phyloP scores from a whole-genome alignment of 1,140 invertebrate genomes.

The Hestina assimilis region DNA sequence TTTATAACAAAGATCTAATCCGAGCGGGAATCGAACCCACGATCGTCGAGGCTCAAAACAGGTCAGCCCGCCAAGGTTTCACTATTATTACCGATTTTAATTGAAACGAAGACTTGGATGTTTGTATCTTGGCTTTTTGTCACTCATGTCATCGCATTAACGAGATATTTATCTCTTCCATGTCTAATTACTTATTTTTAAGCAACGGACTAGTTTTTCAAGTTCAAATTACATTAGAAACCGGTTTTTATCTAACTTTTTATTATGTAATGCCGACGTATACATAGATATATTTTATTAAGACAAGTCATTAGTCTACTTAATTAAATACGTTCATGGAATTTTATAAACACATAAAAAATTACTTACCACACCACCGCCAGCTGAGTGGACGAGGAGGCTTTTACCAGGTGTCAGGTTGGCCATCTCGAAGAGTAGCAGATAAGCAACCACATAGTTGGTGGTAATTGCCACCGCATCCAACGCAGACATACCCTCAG shows the following conservation, averaged over 20 bases:
- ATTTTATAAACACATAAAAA: conserved; percentile 7
- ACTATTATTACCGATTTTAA: background rate
- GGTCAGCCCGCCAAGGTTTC: background rate
- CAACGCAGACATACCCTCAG: conserved; percentile 85
- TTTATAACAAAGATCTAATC: too few relatives aligned
- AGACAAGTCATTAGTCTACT: background rate
- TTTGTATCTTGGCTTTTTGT: too few relatives aligned
- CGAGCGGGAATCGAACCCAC: too few relatives aligned
- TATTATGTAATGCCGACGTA: background rate
- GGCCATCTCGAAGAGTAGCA: conserved; percentile 91
- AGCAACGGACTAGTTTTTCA: conserved; percentile 5
- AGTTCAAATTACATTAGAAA: conserved; percentile 6
- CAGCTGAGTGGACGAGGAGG: conserved; percentile 90
- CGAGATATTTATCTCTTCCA: conserved; percentile 9
- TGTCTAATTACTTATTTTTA: conserved; percentile 13
- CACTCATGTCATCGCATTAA: too few relatives aligned
- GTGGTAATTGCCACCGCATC: conserved; percentile 91
- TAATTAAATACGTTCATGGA: background rate
- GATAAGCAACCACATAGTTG: conserved; percentile 92
- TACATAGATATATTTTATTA: background rate
- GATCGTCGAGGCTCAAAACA: too few relatives aligned
- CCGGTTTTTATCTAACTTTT: conserved; percentile 17
- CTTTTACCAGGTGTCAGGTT: conserved; percentile 88
- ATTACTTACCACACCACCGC: conserved; percentile 91
- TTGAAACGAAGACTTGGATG: conserved; percentile 2